These are phyloP conservation scores for Catharus minimus DNA, from an alignment of 2,113 vertebrate genomes.

Conservation along the genomic window DNA sequence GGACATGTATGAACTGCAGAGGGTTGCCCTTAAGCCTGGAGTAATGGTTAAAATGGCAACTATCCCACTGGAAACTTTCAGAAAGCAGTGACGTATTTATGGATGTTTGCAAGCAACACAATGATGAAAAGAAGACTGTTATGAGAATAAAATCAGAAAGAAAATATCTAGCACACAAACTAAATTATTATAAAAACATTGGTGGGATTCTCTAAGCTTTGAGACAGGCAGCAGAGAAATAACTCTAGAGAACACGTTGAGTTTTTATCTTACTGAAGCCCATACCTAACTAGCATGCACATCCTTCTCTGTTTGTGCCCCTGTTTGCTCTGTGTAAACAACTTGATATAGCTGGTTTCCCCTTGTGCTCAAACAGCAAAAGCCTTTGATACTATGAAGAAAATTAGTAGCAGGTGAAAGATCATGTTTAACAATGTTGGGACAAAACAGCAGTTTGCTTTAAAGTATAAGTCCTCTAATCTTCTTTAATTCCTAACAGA, in stretches of 20 bases:
- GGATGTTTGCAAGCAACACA: background rate
- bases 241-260: background rate
- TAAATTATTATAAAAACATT: background rate
- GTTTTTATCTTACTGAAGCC: background rate
- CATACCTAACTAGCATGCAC: constrained; percentile 13
- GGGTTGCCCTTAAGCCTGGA: background rate
- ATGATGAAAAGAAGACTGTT: background rate
- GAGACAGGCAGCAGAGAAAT: background rate
- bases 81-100: background rate
- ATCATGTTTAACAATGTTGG: background rate
- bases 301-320: background rate
- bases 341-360: background rate
- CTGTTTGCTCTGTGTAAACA: constrained; percentile 52
- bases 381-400: constrained; percentile 25
- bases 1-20: background rate
- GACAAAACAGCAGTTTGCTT: background rate
- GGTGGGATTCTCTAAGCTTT: background rate
- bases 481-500: constrained; percentile 27
- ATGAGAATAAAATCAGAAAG: background rate
- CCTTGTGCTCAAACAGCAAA: constrained; percentile 45
- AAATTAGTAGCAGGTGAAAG: constrained; percentile 62
- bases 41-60: background rate
- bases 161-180: background rate
- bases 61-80: background rate
- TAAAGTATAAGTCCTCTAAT: constrained; percentile 21